Percentiles rank a stretch among this genome's conserved stretches.
Conservation (phyloP, 1,140 invertebrate genomes). For the Pararge aegeria region DNA sequence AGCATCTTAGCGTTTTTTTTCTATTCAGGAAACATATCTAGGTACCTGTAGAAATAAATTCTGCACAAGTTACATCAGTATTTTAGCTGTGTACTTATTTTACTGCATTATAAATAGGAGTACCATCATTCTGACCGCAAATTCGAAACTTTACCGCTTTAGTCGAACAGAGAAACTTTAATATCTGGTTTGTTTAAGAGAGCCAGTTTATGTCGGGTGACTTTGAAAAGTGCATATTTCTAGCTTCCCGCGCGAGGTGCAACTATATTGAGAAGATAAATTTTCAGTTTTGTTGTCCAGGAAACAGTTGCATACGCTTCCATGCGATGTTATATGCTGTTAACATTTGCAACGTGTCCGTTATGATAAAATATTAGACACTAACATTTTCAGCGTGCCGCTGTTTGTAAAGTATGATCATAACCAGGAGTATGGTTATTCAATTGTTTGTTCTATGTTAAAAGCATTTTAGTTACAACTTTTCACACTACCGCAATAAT, state of each 20-base stretch:
- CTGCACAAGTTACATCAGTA: not conserved
- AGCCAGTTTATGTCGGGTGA: slow-evolving; percentile 54
- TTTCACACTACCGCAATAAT: not conserved
- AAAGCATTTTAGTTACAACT: not conserved
- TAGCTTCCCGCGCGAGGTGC: slow-evolving; percentile 34
- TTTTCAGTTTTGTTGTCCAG: slow-evolving; percentile 24
- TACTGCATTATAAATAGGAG: slow-evolving; percentile 31
- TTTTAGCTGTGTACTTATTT: slow-evolving; percentile 3
- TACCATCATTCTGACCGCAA: slow-evolving; percentile 41
- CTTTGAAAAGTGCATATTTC: slow-evolving; percentile 58
- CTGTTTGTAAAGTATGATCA: slow-evolving; percentile 14
- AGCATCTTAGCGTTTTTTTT: no score
- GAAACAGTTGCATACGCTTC: slow-evolving; percentile 15
- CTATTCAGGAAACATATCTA: no score
- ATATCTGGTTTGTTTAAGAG: slow-evolving; percentile 57
- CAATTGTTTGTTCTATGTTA: not conserved
- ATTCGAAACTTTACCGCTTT: slow-evolving; percentile 48
- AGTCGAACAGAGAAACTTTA: slow-evolving; percentile 49
- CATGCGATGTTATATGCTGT: slow-evolving; percentile 9
- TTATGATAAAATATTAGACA: slow-evolving; percentile 13
- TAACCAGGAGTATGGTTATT: not conserved
- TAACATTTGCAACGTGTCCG: slow-evolving; percentile 17
- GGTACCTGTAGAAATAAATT: no score
- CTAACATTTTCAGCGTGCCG: slow-evolving; percentile 5
- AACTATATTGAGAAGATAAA: slow-evolving; percentile 33